Evolutionary conservation across 2,113 vertebrate species (phyloP).

Genomic region (Salminus brasiliensis): DNA sequence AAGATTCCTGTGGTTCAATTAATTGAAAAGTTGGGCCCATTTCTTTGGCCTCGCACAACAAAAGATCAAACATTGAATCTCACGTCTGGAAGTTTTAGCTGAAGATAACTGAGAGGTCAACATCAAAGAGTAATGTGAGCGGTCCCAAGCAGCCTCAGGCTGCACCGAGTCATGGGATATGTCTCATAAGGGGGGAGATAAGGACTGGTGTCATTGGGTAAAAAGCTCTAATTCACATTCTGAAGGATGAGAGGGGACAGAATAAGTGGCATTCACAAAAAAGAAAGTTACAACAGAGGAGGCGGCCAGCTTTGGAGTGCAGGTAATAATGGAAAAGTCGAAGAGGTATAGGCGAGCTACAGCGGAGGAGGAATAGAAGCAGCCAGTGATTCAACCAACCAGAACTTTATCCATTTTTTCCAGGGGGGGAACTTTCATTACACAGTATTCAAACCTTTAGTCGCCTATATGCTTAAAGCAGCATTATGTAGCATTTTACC

Average conservation of each 20-base stretch:
- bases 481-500: too few relatives aligned
- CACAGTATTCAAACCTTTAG: too few relatives aligned
- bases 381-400: too few relatives aligned
- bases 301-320: background rate
- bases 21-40: slow-evolving; percentile 5
- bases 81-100: background rate
- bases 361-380: too few relatives aligned
- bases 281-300: background rate
- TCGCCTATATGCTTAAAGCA: too few relatives aligned
- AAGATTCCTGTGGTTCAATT: slow-evolving; percentile 26
- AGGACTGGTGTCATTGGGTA: background rate
- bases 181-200: slow-evolving; percentile 2
- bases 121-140: slow-evolving; percentile 12
- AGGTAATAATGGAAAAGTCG: background rate
- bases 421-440: too few relatives aligned
- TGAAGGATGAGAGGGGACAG: background rate
- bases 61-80: slow-evolving; percentile 36
- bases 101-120: slow-evolving; percentile 21
- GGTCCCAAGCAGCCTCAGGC: background rate
- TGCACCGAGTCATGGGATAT: background rate
- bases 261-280: background rate
- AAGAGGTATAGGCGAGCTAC: background rate
- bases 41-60: slow-evolving; percentile 3
- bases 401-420: too few relatives aligned
- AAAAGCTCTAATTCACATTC: background rate